phyloP scores from a whole-genome alignment of 2,797 vertebrate genomes.

The Dipus sagitta region DNA sequence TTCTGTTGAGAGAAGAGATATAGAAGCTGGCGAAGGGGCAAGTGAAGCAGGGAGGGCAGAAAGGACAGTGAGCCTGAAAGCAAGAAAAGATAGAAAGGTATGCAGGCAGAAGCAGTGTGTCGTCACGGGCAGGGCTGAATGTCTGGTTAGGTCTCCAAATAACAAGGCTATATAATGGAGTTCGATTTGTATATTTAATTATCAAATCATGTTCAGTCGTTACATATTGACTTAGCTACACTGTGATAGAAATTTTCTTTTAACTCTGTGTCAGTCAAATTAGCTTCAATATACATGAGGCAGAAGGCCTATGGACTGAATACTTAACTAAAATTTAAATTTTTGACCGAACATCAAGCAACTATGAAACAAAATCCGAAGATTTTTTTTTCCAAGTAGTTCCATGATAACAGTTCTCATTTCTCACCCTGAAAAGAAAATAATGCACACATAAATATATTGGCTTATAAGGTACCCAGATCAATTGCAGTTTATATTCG shows the following conservation, averaged over 20 bases:
- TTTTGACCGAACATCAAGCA: no score
- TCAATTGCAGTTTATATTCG: background rate
- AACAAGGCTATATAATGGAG: background rate
- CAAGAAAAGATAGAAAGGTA: background rate
- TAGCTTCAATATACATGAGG: background rate
- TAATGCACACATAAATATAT: background rate
- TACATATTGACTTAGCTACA: background rate
- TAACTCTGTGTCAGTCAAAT: constrained; percentile 1
- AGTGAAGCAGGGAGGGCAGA: background rate
- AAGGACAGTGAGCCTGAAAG: background rate
- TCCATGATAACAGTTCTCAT: background rate
- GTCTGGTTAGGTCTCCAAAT: background rate
- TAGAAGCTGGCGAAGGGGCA: background rate
- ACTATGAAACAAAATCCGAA: constrained; percentile 48
- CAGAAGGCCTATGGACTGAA: background rate
- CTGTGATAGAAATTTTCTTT: background rate
- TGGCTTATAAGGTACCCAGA: background rate
- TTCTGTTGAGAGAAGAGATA: constrained; percentile 61
- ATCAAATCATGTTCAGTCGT: background rate
- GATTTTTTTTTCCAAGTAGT: background rate
- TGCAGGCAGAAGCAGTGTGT: background rate
- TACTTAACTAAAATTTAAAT: background rate
- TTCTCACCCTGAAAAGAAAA: background rate
- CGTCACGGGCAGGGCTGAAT: rapidly evolving
- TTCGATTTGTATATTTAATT: background rate